phyloP scores from a whole-genome alignment of 2,113 vertebrate genomes.

The Tyto alba region DNA sequence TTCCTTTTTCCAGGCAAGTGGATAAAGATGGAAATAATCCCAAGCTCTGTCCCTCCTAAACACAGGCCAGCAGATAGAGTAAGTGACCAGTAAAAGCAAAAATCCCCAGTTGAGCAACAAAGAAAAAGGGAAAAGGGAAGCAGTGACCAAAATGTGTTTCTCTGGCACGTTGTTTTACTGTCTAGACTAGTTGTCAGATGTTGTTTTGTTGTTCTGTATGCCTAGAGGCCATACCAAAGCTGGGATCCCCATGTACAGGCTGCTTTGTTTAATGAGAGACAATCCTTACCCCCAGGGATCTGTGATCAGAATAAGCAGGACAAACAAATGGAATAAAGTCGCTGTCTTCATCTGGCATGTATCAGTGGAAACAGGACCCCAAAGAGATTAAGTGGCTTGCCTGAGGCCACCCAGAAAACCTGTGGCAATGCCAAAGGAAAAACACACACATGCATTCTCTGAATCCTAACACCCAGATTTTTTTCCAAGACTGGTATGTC shows the following conservation, averaged over 20 bases:
- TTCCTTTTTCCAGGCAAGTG: neutral
- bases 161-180: neutral
- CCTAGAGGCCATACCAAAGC: conserved; percentile 24
- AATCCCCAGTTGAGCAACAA: neutral
- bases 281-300: conserved; percentile 10
- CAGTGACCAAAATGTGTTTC: neutral
- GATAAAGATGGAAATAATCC: neutral
- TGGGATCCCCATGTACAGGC: conserved; percentile 1
- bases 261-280: conserved; percentile 27
- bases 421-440: neutral
- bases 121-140: neutral
- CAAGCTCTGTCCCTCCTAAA: neutral
- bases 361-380: neutral
- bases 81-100: neutral
- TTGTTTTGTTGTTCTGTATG: conserved; percentile 18
- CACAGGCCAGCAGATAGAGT: neutral
- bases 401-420: conserved; percentile 22
- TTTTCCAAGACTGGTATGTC: neutral
- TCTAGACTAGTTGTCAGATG: conserved; percentile 44
- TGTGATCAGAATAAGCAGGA: conserved; percentile 25
- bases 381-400: conserved; percentile 22
- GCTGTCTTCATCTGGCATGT: neutral
- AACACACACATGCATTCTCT: neutral
- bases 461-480: neutral
- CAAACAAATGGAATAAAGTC: conserved; percentile 34